These are phyloP conservation scores for Choreutis nemorana DNA, from an alignment of 2,888 invertebrate species.

Conservation along the genomic window DNA sequence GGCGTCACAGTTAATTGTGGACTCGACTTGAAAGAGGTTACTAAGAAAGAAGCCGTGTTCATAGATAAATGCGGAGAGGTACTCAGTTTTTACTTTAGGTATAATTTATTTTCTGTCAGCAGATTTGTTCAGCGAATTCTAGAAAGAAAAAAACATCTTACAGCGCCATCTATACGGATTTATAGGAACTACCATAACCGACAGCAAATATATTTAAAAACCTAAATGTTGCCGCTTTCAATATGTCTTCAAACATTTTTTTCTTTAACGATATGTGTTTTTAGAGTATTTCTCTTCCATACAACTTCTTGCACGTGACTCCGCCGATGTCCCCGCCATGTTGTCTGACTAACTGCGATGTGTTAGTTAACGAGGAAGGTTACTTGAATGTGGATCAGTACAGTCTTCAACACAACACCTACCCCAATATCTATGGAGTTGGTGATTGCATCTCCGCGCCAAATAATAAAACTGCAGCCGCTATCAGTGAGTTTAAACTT, in stretches of 20 bases:
- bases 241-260: no score
- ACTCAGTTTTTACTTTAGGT: conserved; percentile 1
- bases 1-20: conserved; percentile 78
- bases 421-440: conserved; percentile 86
- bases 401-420: conserved; percentile 80
- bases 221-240: no score
- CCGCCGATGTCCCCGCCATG: conserved; percentile 87
- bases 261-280: no score
- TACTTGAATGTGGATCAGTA: conserved; percentile 79
- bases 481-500: conserved; percentile 76
- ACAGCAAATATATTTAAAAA: no score
- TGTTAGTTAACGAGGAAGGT: conserved; percentile 74
- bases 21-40: conserved; percentile 78
- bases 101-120: no score
- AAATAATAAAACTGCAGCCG: conserved; percentile 95
- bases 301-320: conserved; percentile 84
- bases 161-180: no score
- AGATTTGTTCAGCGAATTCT: no score
- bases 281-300: conserved; percentile 60
- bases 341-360: conserved; percentile 63
- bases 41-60: conserved; percentile 79
- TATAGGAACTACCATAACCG: no score
- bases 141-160: no score
- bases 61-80: conserved; percentile 66
- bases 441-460: conserved; percentile 92